Percentiles rank a stretch among this genome's conserved stretches.
phyloP scores from a whole-genome alignment of 2,797 vertebrate species.

The Phrynocephalus forsythii region DNA sequence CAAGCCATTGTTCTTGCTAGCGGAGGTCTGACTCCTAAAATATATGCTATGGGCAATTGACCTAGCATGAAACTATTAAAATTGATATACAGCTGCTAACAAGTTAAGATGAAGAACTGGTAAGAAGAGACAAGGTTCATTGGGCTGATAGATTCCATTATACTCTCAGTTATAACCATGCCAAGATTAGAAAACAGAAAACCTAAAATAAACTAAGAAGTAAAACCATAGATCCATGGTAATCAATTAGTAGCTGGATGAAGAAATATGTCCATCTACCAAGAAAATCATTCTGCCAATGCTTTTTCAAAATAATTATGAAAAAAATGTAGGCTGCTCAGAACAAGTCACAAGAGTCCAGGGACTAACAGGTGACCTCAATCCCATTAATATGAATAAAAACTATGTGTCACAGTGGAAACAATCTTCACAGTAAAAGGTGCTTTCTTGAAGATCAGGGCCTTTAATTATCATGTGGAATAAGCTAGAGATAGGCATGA shows the following conservation, averaged over 20 bases:
- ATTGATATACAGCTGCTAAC: not conserved
- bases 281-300: not conserved
- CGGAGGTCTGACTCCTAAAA: not conserved
- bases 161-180: not conserved
- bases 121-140: not conserved
- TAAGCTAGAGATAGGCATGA: too few species aligned
- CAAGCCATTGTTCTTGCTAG: not conserved
- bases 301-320: too few species aligned
- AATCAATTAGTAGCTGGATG: not conserved
- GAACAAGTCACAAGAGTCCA: too few species aligned
- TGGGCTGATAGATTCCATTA: constrained; percentile 16
- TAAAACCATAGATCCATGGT: not conserved
- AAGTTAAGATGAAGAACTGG: constrained; percentile 14
- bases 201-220: not conserved
- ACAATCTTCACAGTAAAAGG: not conserved
- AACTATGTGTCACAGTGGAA: not conserved
- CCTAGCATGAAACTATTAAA: constrained; percentile 5
- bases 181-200: not conserved
- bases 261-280: not conserved
- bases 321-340: too few species aligned
- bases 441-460: not conserved
- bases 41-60: not conserved
- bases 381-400: not conserved
- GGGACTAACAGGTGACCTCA: not conserved
- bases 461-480: not conserved